Conservation (phyloP, 2,113 vertebrate species). For the Neolamprologus sp. region DNA sequence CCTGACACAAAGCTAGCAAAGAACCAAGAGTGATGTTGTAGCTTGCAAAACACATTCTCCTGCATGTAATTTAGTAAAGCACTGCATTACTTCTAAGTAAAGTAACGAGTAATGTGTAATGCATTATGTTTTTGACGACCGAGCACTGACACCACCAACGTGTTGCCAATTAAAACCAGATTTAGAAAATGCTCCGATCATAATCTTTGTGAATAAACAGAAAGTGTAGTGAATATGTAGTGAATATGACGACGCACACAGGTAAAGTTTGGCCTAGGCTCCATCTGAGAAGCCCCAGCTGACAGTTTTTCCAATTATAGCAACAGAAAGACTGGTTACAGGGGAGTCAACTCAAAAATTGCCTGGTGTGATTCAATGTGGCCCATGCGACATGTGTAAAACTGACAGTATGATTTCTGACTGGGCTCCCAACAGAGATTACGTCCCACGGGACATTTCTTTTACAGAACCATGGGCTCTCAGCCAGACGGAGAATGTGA, state of each 20-base stretch:
- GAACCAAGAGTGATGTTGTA: background rate
- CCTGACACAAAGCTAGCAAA: background rate
- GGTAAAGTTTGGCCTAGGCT: background rate
- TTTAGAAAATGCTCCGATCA: background rate
- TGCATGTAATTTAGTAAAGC: background rate
- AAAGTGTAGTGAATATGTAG: background rate
- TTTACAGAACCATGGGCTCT: background rate
- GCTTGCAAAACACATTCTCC: background rate
- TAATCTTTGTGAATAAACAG: background rate
- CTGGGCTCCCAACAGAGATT: slow-evolving; percentile 13
- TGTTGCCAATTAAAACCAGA: background rate
- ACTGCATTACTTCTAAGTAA: background rate
- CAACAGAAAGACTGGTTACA: slow-evolving; percentile 7
- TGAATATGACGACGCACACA: background rate
- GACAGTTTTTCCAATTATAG: slow-evolving; percentile 43
- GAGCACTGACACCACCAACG: background rate
- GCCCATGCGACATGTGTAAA: slow-evolving; percentile 2
- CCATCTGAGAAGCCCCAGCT: background rate
- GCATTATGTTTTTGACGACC: background rate
- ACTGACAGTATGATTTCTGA: slow-evolving; percentile 35
- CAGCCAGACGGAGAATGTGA: background rate
- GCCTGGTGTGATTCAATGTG: slow-evolving; percentile 19
- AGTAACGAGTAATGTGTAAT: background rate
- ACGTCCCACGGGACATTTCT: background rate
- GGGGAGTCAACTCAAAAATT: slow-evolving; percentile 25